phyloP scores from a whole-genome alignment of 64 coral and sea anemone genomes.

The Stichodactyla mertensii region DNA sequence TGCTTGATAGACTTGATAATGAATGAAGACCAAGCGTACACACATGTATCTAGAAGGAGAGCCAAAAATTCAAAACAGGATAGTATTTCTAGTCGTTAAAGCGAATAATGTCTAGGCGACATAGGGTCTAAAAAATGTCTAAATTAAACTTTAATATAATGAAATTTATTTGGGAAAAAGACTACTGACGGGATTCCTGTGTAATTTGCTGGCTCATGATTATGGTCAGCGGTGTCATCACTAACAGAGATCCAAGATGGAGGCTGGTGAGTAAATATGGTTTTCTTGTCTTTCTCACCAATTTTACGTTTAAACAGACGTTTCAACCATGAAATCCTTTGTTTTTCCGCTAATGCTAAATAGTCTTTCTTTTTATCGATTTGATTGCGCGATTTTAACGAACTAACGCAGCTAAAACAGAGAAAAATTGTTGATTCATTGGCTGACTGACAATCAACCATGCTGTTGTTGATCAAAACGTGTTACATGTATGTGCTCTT shows the following conservation, averaged over 20 bases:
- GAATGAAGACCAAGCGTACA: too few species aligned
- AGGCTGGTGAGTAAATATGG: not conserved
- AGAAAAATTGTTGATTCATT: not conserved
- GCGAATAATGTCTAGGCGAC: too few species aligned
- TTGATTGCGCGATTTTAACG: not conserved
- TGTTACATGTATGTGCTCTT: too few species aligned
- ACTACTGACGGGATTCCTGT: not conserved
- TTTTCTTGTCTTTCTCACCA: not conserved
- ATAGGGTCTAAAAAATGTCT: too few species aligned
- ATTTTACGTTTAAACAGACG: not conserved
- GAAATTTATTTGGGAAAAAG: too few species aligned
- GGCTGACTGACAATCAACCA: not conserved
- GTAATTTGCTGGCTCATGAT: not conserved
- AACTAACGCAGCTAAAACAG: not conserved
- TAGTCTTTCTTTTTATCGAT: not conserved
- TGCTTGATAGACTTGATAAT: too few species aligned
- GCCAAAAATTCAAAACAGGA: too few species aligned
- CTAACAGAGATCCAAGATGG: slow-evolving; percentile 5
- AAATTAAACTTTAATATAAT: too few species aligned
- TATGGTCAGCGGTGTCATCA: not conserved
- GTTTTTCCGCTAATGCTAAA: not conserved
- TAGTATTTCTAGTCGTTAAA: too few species aligned
- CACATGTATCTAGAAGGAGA: too few species aligned
- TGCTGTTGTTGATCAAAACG: not conserved
- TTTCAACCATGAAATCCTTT: not conserved